Conservation (phyloP, 2,113 vertebrate species). For the Chaetura pelagica region DNA sequence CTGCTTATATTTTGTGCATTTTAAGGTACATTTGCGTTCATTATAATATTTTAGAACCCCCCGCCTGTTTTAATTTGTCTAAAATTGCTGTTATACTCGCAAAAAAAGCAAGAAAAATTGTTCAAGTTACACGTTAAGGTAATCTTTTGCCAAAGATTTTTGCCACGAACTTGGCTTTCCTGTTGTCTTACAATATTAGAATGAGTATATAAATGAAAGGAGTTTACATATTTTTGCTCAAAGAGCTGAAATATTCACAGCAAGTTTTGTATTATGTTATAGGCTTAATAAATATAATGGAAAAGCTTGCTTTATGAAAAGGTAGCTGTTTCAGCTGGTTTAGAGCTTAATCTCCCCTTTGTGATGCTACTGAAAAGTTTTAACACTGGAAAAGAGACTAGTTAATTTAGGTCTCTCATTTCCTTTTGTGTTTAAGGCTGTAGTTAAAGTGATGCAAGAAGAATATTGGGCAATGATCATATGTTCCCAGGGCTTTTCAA, state of each 20-base stretch:
- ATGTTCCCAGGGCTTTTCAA: conserved; percentile 1
- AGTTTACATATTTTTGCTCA: background rate
- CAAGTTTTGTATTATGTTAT: background rate
- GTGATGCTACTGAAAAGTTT: conserved; percentile 24
- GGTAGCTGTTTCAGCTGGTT: background rate
- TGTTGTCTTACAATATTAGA: background rate
- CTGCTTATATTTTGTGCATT: background rate
- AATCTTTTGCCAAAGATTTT: background rate
- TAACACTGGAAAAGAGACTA: background rate
- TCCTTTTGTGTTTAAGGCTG: conserved; percentile 24
- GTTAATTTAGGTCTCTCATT: conserved; percentile 31
- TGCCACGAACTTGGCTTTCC: background rate
- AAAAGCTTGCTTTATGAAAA: conserved; percentile 5
- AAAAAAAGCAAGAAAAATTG: background rate
- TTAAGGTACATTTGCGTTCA: background rate
- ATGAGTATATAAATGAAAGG: background rate
- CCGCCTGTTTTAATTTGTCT: background rate
- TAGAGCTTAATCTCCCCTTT: conserved; percentile 21
- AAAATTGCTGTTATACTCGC: background rate
- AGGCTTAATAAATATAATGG: background rate
- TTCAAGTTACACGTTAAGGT: background rate
- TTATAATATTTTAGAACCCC: background rate
- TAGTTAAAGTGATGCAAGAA: conserved; percentile 46
- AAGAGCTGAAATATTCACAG: background rate
- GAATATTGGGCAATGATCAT: background rate